Evolutionary conservation across 2,797 vertebrate genomes (phyloP).

Genomic region (Crenichthys baileyi): DNA sequence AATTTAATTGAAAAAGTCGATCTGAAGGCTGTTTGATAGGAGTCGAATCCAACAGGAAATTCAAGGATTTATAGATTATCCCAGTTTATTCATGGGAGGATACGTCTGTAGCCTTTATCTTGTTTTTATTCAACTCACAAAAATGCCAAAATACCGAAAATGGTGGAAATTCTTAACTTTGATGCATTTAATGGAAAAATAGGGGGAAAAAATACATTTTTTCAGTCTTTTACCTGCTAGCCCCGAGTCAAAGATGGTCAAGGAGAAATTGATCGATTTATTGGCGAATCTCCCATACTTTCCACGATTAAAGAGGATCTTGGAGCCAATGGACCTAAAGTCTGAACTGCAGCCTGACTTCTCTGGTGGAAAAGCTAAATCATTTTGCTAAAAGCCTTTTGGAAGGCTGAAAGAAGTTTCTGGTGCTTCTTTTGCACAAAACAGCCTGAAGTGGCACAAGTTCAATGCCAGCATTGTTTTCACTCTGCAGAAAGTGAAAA

Average conservation of each 20-base stretch:
- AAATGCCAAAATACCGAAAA: neutral
- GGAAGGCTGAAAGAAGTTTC: constrained; percentile 25
- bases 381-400: constrained; percentile 34
- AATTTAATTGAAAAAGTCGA: neutral
- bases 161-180: too few species aligned
- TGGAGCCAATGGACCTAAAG: constrained; percentile 12
- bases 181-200: neutral
- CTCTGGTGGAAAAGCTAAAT: constrained; percentile 33
- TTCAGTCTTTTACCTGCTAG: neutral
- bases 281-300: neutral
- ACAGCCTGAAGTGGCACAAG: constrained; percentile 19
- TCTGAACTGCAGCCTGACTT: constrained; percentile 23
- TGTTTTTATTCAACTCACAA: neutral
- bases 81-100: neutral
- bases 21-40: neutral
- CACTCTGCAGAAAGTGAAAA: constrained; percentile 55
- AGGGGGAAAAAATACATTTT: neutral
- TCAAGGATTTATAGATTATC: neutral
- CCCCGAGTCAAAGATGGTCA: neutral
- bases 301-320: neutral
- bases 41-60: neutral
- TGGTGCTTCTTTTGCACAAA: constrained; percentile 5
- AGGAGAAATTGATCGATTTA: neutral
- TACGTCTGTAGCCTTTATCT: neutral
- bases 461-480: constrained; percentile 22